phyloP scores from a whole-genome alignment of 2,888 invertebrate species.

The Kuschelorhynchus macadamiae region DNA sequence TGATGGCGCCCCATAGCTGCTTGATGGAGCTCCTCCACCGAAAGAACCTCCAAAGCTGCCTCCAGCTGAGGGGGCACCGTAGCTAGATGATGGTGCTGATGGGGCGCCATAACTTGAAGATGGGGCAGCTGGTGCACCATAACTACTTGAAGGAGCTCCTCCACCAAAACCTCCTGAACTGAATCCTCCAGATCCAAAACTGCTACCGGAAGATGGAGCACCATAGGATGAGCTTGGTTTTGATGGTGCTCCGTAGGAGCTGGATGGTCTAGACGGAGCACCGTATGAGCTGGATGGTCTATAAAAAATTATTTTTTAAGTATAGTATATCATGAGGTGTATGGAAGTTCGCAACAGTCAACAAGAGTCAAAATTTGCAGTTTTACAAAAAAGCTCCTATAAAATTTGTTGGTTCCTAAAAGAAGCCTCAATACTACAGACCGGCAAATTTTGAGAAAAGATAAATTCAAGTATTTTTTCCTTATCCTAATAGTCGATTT shows the following conservation, averaged over 20 bases:
- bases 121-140: constrained; percentile 67
- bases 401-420: no score
- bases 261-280: constrained; percentile 60
- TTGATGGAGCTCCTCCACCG: constrained; percentile 49
- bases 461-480: no score
- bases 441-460: no score
- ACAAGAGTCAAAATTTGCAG: no score
- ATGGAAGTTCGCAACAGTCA: no score
- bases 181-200: constrained; percentile 34
- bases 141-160: constrained; percentile 70
- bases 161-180: constrained; percentile 53
- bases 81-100: constrained; percentile 63
- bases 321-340: no score
- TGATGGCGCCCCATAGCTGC: constrained; percentile 59
- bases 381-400: no score
- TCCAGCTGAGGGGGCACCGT: constrained; percentile 61
- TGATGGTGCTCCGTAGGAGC: constrained; percentile 59
- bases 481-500: no score
- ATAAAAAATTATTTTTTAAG: no score
- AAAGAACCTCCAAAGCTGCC: constrained; percentile 58
- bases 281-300: constrained; percentile 67
- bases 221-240: constrained; percentile 60
- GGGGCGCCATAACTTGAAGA: constrained; percentile 73
- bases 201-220: constrained; percentile 61
- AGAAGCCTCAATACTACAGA: no score